phyloP scores from a whole-genome alignment of 2,888 invertebrate species.

The Dicyrtoma fusca region DNA sequence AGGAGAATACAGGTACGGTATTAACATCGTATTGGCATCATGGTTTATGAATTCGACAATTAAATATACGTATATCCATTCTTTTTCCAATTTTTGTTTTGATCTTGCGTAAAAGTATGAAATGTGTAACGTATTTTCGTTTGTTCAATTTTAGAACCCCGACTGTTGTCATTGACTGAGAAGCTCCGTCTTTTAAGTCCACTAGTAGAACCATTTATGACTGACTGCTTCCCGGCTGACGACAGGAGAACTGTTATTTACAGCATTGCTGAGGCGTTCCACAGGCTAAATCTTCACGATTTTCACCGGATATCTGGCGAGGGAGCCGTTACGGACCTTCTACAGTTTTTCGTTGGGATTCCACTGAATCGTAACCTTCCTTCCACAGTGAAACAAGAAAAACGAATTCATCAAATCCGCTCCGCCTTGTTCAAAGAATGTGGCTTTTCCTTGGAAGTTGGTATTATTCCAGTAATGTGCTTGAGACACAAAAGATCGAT shows the following conservation, averaged over 20 bases:
- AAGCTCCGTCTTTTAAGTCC: neutral
- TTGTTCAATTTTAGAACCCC: too few species aligned
- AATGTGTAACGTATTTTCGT: too few species aligned
- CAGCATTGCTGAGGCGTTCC: too few species aligned
- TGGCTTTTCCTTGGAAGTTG: constrained; percentile 22
- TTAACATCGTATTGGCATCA: too few species aligned
- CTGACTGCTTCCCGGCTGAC: too few species aligned
- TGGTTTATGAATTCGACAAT: too few species aligned
- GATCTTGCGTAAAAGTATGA: too few species aligned
- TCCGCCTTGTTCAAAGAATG: constrained; percentile 32
- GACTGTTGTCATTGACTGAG: neutral
- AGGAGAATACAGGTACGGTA: too few species aligned
- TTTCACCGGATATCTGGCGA: constrained; percentile 10
- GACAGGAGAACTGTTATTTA: too few species aligned
- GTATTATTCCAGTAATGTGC: constrained; percentile 22
- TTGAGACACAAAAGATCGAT: constrained; percentile 1
- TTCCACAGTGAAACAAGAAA: constrained; percentile 7
- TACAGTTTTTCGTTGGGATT: constrained; percentile 5
- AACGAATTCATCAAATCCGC: constrained; percentile 2
- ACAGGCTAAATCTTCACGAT: neutral
- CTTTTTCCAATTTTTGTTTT: too few species aligned
- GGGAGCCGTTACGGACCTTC: neutral
- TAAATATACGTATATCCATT: too few species aligned
- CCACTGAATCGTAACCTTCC: neutral
- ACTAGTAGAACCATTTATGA: too few species aligned